Percentiles rank a stretch among this genome's conserved stretches.
phyloP scores from a whole-genome alignment of 1,140 invertebrate species.

The Drosophila pallidifrons region DNA sequence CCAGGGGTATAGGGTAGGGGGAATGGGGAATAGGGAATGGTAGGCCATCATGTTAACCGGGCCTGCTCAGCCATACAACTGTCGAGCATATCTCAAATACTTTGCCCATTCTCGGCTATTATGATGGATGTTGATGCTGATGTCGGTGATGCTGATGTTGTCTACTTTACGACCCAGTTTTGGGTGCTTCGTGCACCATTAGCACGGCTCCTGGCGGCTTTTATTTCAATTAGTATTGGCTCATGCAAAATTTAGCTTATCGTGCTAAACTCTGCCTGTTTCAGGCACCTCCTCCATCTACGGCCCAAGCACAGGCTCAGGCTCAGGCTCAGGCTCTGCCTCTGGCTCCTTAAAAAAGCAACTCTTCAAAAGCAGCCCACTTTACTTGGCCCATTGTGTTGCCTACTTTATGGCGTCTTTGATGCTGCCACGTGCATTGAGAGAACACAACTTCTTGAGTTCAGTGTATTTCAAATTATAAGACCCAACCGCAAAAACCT shows the following conservation, averaged over 20 bases:
- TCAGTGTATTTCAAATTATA: conserved; percentile 6
- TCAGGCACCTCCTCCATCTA: too few relatives aligned
- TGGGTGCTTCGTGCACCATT: conserved; percentile 43
- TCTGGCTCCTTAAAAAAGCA: conserved; percentile 5
- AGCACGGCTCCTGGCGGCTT: conserved; percentile 61
- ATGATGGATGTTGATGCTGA: conserved; percentile 38
- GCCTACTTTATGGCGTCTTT: conserved; percentile 43
- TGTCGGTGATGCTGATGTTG: conserved; percentile 25
- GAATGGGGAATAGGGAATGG: too few relatives aligned
- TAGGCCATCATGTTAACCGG: conserved; percentile 27
- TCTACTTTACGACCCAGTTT: conserved; percentile 32
- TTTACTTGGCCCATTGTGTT: conserved; percentile 30
- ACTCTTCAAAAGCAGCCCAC: conserved; percentile 19
- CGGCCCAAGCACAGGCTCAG: too few relatives aligned
- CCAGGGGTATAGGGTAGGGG: conserved; percentile 8
- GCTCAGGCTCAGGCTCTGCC: background rate
- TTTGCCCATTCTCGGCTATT: conserved; percentile 25
- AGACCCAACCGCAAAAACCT: conserved; percentile 18
- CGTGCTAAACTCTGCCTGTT: conserved; percentile 26
- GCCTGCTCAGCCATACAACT: conserved; percentile 17
- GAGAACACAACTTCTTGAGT: conserved; percentile 4
- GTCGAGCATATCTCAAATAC: conserved; percentile 30
- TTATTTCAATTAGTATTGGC: conserved; percentile 77
- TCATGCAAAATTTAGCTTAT: conserved; percentile 59
- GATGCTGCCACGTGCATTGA: conserved; percentile 18